phyloP scores from a whole-genome alignment of 2,113 vertebrate genomes.

The Misgurnus mizolepis region DNA sequence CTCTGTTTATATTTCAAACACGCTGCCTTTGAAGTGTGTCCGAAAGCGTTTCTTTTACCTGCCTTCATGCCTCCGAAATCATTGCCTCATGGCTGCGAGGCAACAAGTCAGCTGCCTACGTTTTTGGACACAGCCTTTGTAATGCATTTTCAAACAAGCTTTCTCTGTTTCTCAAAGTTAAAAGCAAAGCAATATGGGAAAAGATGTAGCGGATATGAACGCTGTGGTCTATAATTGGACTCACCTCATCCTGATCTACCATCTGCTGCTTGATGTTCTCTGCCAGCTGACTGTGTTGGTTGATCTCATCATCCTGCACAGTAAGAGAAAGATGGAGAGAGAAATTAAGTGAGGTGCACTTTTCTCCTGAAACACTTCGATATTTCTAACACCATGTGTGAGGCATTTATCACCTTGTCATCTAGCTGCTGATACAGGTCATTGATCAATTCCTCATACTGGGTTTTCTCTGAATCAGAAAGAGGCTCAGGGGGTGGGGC shows the following conservation, averaged over 20 bases:
- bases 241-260: slow-evolving; percentile 94
- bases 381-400: background rate
- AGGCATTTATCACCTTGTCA: slow-evolving; percentile 82
- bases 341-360: background rate
- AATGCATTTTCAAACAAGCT: too few species aligned
- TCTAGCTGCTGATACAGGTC: slow-evolving; percentile 93
- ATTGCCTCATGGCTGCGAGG: too few species aligned
- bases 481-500: slow-evolving; percentile 73
- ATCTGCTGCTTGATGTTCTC: slow-evolving; percentile 93
- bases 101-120: too few species aligned
- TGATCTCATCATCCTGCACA: slow-evolving; percentile 93
- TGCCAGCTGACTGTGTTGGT: slow-evolving; percentile 91
- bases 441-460: slow-evolving; percentile 88
- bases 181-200: too few species aligned
- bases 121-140: too few species aligned
- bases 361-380: background rate
- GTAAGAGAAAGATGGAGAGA: slow-evolving; percentile 18
- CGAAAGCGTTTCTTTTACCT: too few species aligned
- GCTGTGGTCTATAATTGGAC: background rate
- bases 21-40: too few species aligned
- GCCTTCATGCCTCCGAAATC: too few species aligned
- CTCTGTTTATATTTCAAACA: too few species aligned
- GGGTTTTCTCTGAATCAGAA: slow-evolving; percentile 82
- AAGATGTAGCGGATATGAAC: background rate
- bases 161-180: too few species aligned